Evolutionary conservation across 2,888 invertebrate genomes (phyloP), one percentile per base, ranked within the genome.

Genomic region (Pyrochroa serraticornis): DNA sequence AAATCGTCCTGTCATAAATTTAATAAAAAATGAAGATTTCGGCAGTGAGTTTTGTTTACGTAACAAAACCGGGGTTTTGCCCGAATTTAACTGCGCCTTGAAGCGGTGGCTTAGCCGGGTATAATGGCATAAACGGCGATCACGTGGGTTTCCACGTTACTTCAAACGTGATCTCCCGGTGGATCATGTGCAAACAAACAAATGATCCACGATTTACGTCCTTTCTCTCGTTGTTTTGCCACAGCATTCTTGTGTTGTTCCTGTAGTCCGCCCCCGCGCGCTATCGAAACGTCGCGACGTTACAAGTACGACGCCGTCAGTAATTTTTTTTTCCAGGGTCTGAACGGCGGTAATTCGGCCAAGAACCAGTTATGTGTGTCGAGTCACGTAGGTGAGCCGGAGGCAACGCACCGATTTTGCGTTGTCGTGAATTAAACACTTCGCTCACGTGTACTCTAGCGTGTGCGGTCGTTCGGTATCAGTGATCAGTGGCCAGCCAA

Each of bases 101-200:
- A n/a, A n/a, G 22, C 22, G 22, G 22, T n/a, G n/a, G n/a, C n/a
- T 56, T 58, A n/a, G 66, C 66, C 63, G 64, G 63, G 63, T 59
- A 64, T 42, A 41, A 37, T 58, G 31, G 33, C 35, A 22, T 36
- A 44, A 46, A 22, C 31, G 33, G 9, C 48, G 42, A 69, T 79
- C 79, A 79, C 79, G 77, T 79, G 78, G 77, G 71, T 52, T 53
- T 70, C 75, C 79, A 78, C 79, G 79, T 77, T 78, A 77, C 73
- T 66, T 63, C 63, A 74, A 78, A 78, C 77, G 78, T 78, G 78
- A 78, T 73, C 70, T 66, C 62, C 55, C 60, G 60, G 67, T 57
- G 47, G 66, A 68, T 73, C 74, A 72, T 72, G 72, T 72, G 71
- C 69, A 67, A 64, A 58, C 57, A 62, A 58, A 52, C 48, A 46